phyloP scores from a whole-genome alignment of 2,888 invertebrate species.

The Chirona hameri region DNA sequence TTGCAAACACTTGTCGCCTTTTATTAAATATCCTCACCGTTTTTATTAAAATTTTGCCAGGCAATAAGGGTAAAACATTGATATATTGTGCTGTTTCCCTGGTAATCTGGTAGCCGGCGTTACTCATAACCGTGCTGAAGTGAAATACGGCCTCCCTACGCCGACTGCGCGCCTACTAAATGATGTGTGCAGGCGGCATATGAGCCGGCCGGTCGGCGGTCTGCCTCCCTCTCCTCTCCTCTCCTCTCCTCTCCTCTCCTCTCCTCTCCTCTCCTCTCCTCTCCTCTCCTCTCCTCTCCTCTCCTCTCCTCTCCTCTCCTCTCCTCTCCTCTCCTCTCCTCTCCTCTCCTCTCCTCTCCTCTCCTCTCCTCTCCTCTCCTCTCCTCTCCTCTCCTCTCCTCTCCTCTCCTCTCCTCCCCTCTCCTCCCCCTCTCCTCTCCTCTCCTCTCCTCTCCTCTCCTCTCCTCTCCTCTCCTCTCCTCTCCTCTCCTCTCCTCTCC shows the following conservation, averaged over 20 bases:
- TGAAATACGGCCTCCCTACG: conserved; percentile 1
- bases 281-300: too few species aligned
- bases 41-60: conserved; percentile 27
- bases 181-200: conserved; percentile 14
- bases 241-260: too few species aligned
- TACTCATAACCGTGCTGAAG: conserved; percentile 13
- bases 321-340: too few species aligned
- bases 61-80: conserved; percentile 28
- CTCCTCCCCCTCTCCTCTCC: background rate
- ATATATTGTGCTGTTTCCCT: conserved; percentile 25
- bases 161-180: conserved; percentile 12
- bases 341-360: too few species aligned
- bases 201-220: background rate
- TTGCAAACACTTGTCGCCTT: conserved; percentile 29
- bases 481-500: too few species aligned
- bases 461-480: background rate
- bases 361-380: too few species aligned
- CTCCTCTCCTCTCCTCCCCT: too few species aligned
- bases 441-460: background rate
- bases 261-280: too few species aligned
- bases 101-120: conserved; percentile 25
- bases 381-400: too few species aligned
- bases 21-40: conserved; percentile 26
- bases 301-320: too few species aligned
- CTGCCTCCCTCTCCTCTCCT: too few species aligned